Evolutionary conservation across 2,113 vertebrate species (phyloP), one percentile per base, ranked within the genome.

Genomic region (Oxygymnocypris stewartii): DNA sequence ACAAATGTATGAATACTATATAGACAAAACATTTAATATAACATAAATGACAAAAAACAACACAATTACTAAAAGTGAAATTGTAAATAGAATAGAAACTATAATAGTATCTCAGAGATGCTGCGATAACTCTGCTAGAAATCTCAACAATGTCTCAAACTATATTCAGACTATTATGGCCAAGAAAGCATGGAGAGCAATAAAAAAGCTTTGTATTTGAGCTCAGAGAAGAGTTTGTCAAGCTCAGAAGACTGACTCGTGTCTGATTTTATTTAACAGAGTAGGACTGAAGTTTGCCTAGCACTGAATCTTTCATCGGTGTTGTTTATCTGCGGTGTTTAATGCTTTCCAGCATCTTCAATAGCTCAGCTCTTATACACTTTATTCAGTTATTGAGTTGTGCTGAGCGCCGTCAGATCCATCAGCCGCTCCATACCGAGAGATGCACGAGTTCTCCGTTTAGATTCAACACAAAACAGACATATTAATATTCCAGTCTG

Each of bases 281-380:
- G 1, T 31, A 31, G 28, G 28, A 31, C 4, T 31, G n/a, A 78
- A 78, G 28, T 57, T 51, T 54, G 13, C 25, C 4, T n/a, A 54
- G 75, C 51, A 12, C 51, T 20, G 31, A 54, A 79, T 10, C 77
- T 12, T 18, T 40, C 85, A 75, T 85, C 79, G 79, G 86, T 84
- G 84, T 76, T 44, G 51, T 25, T 67, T 1, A 49, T 77, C 75
- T 20, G 31, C 10, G 2, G 79, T 12, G 61, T 82, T 67, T 25
- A 79, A 82, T 47, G 59, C 12, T 67, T 80, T 63, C 63, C 37
- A 13, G 35, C 28, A 18, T 81, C 18, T 6, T 37, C 63, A 8
- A 82, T 69, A 31, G 37, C 59, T 63, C 31, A 37, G 49, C 28
- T 59, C 18, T 51, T 28, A 77, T 42, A 74, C 37, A 8, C 78